Base-by-base conservation (phyloP, 1,140 invertebrate genomes). In the Brachionus calyciflorus region DNA sequence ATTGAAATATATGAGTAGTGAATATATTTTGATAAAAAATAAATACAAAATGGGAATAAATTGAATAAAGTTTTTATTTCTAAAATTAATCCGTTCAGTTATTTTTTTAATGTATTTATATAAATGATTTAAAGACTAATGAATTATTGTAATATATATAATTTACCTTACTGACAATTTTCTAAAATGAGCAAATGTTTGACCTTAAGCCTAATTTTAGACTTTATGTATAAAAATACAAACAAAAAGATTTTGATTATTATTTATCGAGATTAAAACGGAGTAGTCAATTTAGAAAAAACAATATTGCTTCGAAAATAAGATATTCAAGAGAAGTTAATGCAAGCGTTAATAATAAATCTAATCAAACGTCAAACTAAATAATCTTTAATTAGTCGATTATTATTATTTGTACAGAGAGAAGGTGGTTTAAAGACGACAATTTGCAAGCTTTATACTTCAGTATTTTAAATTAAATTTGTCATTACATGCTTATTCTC, bases 291-390 rank as follows among this genome's bases (percentile, higher is more conserved):
- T 19, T 60, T 60, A 33, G 9, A 28, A 60, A 60, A 60, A 60
- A 33, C 37, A 30, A 28, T 33, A 60, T 60, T 33, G 19, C 37
- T 28, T 60, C 17, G 37, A 28, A 33, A 60, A 33, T 60, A 60
- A 60, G 33, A 37, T 37, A 37, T 37, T 37, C 9, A 9, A 37
- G 33, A 3, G 9, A 9, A 37, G n/a, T 37, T 37, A 5, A 37
- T 37, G 55, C 55, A 60, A 60, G 55, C 55, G 55, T 60, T 60
- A 28, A 40, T 60, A 60, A 60, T 60, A 33, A 60, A 60, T 60
- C 55, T 60, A 60, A 60, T 60, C 55, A 60, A 60, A 60, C 55
- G 55, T 60, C 55, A 60, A 60, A 60, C 33, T 60, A 60, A 33
- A 60, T 60, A 33, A 60, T 60, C 55, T 33, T 60, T 60, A 60